Evolutionary conservation across 2,888 invertebrate genomes (phyloP).

Genomic region (Digitonthophagus gazella): DNA sequence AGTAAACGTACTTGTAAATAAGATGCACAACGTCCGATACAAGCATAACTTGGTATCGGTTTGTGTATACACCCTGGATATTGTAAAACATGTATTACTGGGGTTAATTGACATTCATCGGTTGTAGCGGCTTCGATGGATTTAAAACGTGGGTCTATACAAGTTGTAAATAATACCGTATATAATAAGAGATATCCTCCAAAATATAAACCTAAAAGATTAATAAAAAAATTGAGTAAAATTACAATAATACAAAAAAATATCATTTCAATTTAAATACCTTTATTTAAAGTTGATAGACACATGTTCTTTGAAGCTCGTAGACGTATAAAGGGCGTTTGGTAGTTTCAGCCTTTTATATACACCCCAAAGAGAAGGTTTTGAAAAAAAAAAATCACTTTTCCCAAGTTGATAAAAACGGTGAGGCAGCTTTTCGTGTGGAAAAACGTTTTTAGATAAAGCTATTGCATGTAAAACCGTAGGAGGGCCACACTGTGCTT

Average conservation of each 20-base stretch:
- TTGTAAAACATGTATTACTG: constrained; percentile 87
- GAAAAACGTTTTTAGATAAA: not conserved
- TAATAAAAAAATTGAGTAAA: too few species aligned
- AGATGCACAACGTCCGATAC: constrained; percentile 86
- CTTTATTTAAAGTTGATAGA: not conserved
- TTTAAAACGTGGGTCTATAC: constrained; percentile 44
- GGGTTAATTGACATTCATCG: constrained; percentile 88
- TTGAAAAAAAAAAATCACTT: too few species aligned
- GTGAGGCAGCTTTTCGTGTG: not conserved
- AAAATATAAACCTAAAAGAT: constrained; percentile 33
- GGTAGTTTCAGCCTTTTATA: not conserved
- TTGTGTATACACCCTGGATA: constrained; percentile 91
- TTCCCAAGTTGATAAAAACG: too few species aligned
- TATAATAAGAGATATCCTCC: not conserved
- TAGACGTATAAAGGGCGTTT: not conserved
- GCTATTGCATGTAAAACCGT: not conserved
- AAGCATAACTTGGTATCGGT: constrained; percentile 91
- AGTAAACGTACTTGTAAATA: constrained; percentile 75
- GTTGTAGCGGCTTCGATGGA: constrained; percentile 46
- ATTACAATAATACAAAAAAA: not conserved
- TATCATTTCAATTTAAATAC: not conserved
- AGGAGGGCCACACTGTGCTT: not conserved
- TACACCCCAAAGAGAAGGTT: not conserved
- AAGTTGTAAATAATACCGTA: constrained; percentile 42
- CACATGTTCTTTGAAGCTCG: not conserved